A percentile compares a stretch with the other conserved stretches of the same genome.
These are phyloP conservation scores for Zosterops japonicus DNA, from an alignment of 2,113 vertebrate genomes.

Conservation along the genomic window DNA sequence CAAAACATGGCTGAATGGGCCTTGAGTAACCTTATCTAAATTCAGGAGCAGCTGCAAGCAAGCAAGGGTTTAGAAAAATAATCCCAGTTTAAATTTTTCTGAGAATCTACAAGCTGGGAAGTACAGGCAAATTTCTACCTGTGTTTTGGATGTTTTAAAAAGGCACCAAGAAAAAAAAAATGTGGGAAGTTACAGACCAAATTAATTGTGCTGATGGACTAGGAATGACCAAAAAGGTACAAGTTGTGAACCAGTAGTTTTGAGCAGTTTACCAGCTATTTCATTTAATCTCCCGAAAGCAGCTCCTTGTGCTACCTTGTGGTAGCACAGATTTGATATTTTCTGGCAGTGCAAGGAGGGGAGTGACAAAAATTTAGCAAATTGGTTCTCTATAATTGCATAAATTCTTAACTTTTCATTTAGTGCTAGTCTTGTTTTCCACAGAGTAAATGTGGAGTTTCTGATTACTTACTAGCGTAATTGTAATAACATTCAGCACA, in stretches of 20 bases:
- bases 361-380: not conserved
- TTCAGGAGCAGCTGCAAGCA: not conserved
- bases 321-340: not conserved
- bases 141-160: not conserved
- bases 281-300: not conserved
- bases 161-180: not conserved
- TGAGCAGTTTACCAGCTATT: not conserved
- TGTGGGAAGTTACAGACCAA: not conserved
- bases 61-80: not conserved
- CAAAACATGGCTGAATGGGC: not conserved
- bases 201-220: not conserved
- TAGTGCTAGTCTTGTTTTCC: not conserved
- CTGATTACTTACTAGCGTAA: not conserved
- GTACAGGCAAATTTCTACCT: not conserved
- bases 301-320: not conserved
- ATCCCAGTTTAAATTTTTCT: not conserved
- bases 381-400: not conserved
- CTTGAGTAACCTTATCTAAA: not conserved
- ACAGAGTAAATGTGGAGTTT: not conserved
- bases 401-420: not conserved
- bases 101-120: not conserved
- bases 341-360: not conserved
- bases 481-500: not conserved
- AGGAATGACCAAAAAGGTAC: not conserved
- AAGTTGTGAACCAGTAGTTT: not conserved